These are phyloP conservation scores for Sebastes goodei DNA, from an alignment of 2,797 vertebrate genomes.

Conservation along the genomic window DNA sequence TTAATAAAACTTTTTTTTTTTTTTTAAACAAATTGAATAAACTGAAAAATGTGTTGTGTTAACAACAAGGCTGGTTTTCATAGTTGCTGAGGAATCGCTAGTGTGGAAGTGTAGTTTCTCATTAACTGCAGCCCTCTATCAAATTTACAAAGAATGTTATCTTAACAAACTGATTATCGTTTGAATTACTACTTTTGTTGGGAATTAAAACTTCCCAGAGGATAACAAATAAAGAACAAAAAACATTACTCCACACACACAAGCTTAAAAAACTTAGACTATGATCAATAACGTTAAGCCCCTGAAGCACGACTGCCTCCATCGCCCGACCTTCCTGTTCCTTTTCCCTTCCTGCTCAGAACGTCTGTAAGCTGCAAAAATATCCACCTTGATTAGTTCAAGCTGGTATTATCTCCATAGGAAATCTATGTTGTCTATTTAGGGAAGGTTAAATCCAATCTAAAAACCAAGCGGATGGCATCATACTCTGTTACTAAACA, in stretches of 20 bases:
- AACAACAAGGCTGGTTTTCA: neutral
- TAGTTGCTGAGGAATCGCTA: neutral
- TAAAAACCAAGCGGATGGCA: neutral
- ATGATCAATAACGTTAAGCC: constrained; percentile 56
- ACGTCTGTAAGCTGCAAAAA: constrained; percentile 44
- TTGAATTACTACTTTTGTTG: neutral
- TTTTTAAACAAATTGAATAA: neutral
- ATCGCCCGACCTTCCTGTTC: constrained; percentile 16
- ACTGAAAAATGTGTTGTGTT: neutral
- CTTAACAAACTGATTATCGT: neutral
- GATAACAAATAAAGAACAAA: neutral
- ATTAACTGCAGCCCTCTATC: neutral
- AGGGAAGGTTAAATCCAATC: constrained; percentile 12
- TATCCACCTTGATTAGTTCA: constrained; percentile 56
- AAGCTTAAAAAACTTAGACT: constrained; percentile 26
- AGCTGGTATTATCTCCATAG: constrained; percentile 34
- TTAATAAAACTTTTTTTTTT: neutral
- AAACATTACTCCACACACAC: neutral
- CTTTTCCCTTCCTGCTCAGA: constrained; percentile 29
- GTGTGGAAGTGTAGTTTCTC: neutral
- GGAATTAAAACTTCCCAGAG: neutral
- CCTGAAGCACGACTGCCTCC: constrained; percentile 30
- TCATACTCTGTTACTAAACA: constrained; percentile 12
- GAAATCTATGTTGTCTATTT: constrained; percentile 36
- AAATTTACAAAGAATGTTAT: neutral